Conservation (phyloP, 2,113 vertebrate genomes). For the Candoia aspera region DNA sequence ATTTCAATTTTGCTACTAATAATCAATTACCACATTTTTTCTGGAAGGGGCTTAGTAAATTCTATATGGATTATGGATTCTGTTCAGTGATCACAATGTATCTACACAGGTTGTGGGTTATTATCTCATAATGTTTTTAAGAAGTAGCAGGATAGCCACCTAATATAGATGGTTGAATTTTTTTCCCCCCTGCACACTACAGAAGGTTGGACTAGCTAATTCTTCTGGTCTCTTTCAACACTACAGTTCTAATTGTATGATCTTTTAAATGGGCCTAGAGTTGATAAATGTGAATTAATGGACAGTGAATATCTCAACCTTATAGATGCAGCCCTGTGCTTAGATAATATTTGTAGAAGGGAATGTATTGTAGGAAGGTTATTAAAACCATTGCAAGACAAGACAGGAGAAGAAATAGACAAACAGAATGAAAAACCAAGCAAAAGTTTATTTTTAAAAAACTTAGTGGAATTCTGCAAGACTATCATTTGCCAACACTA, state of each 20-base stretch:
- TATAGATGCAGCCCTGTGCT: not conserved
- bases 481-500: not conserved
- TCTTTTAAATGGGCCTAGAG: not conserved
- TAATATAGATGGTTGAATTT: not conserved
- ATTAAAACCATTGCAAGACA: conserved; percentile 7
- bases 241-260: not conserved
- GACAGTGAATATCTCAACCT: not conserved
- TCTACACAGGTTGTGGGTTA: not conserved
- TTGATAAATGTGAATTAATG: not conserved
- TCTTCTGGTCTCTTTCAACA: not conserved
- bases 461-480: not conserved
- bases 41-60: not conserved
- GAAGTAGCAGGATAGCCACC: not conserved
- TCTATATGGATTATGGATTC: not conserved
- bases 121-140: not conserved
- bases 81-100: not conserved
- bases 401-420: not conserved
- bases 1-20: not conserved
- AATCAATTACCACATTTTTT: not conserved
- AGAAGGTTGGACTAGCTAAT: not conserved
- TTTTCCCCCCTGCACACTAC: not conserved
- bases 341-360: not conserved
- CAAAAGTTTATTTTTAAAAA: not conserved
- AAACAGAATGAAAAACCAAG: not conserved
- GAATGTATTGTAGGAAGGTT: conserved; percentile 3